These are phyloP conservation scores for Euura lappo DNA, from an alignment of 1,140 invertebrate species.

Conservation along the genomic window DNA sequence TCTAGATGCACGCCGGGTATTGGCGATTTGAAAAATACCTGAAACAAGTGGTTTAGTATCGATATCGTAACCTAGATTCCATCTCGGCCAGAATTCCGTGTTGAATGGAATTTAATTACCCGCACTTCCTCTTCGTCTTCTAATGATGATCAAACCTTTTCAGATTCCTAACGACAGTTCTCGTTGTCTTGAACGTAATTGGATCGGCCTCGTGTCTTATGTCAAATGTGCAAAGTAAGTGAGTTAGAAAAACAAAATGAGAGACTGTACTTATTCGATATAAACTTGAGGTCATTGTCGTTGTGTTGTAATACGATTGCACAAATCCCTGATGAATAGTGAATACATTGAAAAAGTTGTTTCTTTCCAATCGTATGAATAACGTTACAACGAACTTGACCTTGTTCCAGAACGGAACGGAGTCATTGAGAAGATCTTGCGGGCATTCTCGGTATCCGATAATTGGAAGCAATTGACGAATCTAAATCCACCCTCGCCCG, in stretches of 20 bases:
- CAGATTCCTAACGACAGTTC: neutral
- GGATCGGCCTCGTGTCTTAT: neutral
- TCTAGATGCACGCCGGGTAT: neutral
- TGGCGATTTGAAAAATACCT: too few relatives aligned
- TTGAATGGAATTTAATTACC: too few relatives aligned
- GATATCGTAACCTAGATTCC: too few relatives aligned
- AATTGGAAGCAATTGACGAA: conserved; percentile 17
- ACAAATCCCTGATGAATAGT: too few relatives aligned
- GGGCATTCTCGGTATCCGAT: conserved; percentile 12
- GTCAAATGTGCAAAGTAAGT: neutral
- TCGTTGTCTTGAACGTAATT: neutral
- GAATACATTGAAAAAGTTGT: too few relatives aligned
- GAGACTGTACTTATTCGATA: too few relatives aligned
- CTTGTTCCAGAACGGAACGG: neutral
- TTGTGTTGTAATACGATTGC: too few relatives aligned
- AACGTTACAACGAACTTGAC: neutral
- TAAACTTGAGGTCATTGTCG: too few relatives aligned
- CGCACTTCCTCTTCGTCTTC: too few relatives aligned
- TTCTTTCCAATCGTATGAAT: neutral
- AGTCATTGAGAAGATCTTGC: neutral
- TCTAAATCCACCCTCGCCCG: neutral
- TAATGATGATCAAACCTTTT: too few relatives aligned
- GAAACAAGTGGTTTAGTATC: too few relatives aligned
- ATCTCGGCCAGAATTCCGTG: too few relatives aligned
- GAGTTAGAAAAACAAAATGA: neutral